These are phyloP conservation scores for Notarius lentiginosus DNA, from an alignment of 2,113 vertebrate genomes.

Conservation along the genomic window DNA sequence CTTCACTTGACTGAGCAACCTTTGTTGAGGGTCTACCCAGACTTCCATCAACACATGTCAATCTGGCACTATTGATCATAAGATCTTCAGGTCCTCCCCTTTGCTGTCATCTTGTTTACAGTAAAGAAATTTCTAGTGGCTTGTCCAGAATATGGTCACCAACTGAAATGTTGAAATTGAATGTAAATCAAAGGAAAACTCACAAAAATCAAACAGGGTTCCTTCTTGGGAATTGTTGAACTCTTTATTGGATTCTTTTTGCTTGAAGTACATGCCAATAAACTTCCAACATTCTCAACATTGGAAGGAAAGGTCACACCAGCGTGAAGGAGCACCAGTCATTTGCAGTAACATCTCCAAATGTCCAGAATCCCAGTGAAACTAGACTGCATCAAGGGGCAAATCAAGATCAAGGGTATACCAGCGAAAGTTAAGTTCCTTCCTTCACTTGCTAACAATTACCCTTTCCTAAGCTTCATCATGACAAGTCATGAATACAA, in stretches of 20 bases:
- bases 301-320: slow-evolving; percentile 7
- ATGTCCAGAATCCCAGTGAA: not conserved
- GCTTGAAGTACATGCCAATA: not conserved
- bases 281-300: not conserved
- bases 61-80: not conserved
- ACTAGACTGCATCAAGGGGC: not conserved
- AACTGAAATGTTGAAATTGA: not conserved
- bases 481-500: slow-evolving; percentile 6
- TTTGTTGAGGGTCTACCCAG: not conserved
- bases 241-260: not conserved
- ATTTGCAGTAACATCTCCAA: slow-evolving; percentile 5
- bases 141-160: not conserved
- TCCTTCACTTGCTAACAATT: slow-evolving; percentile 18
- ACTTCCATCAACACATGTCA: slow-evolving; percentile 13
- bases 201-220: not conserved
- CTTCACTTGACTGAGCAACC: slow-evolving; percentile 13
- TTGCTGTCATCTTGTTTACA: not conserved
- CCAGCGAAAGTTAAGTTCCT: slow-evolving; percentile 12
- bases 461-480: not conserved
- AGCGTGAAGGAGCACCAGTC: not conserved
- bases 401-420: not conserved
- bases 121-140: not conserved
- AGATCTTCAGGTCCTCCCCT: not conserved
- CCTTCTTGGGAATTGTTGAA: not conserved
- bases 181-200: not conserved